phyloP scores from a whole-genome alignment of 2,888 invertebrate species.

The Drosophila yooni region DNA sequence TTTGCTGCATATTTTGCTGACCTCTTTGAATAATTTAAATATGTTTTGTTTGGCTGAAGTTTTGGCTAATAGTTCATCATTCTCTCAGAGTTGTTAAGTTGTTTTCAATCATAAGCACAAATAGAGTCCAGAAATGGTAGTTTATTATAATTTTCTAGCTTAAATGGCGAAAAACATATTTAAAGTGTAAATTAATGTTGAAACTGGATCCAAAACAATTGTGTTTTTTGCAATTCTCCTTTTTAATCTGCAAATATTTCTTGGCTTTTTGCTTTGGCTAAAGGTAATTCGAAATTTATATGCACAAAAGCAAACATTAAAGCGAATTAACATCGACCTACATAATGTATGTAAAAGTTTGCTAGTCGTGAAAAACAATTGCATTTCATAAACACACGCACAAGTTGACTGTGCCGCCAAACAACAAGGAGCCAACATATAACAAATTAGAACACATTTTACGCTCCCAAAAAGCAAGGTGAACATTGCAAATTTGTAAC shows the following conservation, averaged over 20 bases:
- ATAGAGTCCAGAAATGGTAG: not conserved
- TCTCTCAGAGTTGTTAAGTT: not conserved
- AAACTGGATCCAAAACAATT: not conserved
- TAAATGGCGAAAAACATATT: not conserved
- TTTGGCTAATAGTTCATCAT: not conserved
- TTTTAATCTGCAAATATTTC: not conserved
- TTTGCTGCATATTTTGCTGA: too few relatives aligned
- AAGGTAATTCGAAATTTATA: not conserved
- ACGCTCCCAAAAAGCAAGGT: constrained; percentile 27
- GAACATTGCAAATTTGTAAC: constrained; percentile 68
- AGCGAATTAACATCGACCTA: not conserved
- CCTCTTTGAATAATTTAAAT: not conserved
- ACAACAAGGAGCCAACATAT: constrained; percentile 37
- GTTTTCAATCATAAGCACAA: not conserved
- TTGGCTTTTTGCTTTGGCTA: not conserved
- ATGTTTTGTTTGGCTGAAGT: not conserved
- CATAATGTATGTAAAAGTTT: not conserved
- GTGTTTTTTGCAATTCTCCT: not conserved
- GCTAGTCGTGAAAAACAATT: constrained; percentile 1
- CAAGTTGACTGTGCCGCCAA: constrained; percentile 27
- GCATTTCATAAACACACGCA: constrained; percentile 45
- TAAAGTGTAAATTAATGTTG: not conserved
- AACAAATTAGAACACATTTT: constrained; percentile 65
- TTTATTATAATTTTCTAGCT: not conserved
- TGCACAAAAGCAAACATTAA: not conserved